Base-by-base conservation (phyloP, 2,888 invertebrate species). In the Coelogynopora nodosa region DNA sequence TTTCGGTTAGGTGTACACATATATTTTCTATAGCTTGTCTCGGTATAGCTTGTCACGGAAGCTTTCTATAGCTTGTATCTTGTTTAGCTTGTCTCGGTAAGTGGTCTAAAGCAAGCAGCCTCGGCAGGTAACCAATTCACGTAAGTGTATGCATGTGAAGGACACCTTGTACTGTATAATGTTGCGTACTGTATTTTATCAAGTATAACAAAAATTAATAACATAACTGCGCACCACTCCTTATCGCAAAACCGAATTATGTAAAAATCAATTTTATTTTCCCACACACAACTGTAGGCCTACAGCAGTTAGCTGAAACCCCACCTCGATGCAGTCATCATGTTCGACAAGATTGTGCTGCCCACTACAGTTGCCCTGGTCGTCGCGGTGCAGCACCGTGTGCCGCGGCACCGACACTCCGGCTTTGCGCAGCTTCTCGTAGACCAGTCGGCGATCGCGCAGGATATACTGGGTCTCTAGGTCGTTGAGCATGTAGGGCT, bases 391-490 rank as follows among this genome's bases (percentile, higher is more conserved):
- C 89, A 99, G 93, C 67, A 99, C 97, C 23, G 97, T 98, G 93
- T 98, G 98, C 89, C 98, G 94, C 18, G 99, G 99, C 92, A 99
- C 97, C 92, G 97, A 96, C 89, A 99, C 98, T 67, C 97, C 97
- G 92, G 97, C 96, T 88, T 95, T 94, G 90, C 97, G 95, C 90
- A 87, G 31, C 0, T 26, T 27, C 23, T 67, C 80, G 30, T 87
- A 87, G 10, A 87, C 86, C 31, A n/a, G 49, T 26, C 89, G 92
- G 91, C 93, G 91, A 93, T 96, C 95, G 93, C 95, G 97, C 90
- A 99, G 95, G 92, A 97, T 97, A 93, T 96, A 98, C 92, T 99
- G 99, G 95, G 97, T 96, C 90, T 97, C 96, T 89, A 99, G 94
- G 93, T 99, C 97, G 92, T 99, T 99, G 90, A 99, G 96, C 89